Conservation (phyloP, 2,797 vertebrate species). For the Antennarius maculatus region DNA sequence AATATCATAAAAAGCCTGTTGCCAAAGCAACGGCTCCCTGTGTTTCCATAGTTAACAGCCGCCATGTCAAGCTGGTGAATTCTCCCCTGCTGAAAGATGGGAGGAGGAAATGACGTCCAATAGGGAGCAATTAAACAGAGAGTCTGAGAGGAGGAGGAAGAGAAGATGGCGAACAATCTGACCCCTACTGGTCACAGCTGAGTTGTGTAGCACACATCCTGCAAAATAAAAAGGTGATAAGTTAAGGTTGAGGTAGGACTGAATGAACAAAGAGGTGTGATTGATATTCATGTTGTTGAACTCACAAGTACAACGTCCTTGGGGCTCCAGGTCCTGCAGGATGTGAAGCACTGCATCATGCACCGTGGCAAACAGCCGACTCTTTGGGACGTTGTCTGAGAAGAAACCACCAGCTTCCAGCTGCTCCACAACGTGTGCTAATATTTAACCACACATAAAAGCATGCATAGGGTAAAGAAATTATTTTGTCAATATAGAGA, state of each 20-base stretch:
- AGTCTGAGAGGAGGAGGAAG: conserved; percentile 27
- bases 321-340: conserved; percentile 16
- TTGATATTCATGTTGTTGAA: conserved; percentile 1
- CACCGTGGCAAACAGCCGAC: conserved; percentile 84
- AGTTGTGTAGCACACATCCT: conserved; percentile 65
- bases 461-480: not conserved
- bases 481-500: conserved; percentile 19
- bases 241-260: not conserved
- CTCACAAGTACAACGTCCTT: conserved; percentile 56
- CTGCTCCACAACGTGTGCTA: conserved; percentile 86
- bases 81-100: conserved; percentile 44
- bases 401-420: conserved; percentile 88
- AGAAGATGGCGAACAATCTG: conserved; percentile 42
- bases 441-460: conserved; percentile 27
- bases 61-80: conserved; percentile 70
- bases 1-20: conserved; percentile 78
- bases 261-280: not conserved
- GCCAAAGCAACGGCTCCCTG: conserved; percentile 72
- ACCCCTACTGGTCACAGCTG: conserved; percentile 76
- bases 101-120: conserved; percentile 56
- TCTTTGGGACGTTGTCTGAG: conserved; percentile 83
- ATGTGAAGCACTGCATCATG: conserved; percentile 85
- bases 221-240: conserved; percentile 2
- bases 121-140: conserved; percentile 36
- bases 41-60: conserved; percentile 74